Base-by-base conservation (phyloP, 1,140 invertebrate species). In the Bemisia tabaci region DNA sequence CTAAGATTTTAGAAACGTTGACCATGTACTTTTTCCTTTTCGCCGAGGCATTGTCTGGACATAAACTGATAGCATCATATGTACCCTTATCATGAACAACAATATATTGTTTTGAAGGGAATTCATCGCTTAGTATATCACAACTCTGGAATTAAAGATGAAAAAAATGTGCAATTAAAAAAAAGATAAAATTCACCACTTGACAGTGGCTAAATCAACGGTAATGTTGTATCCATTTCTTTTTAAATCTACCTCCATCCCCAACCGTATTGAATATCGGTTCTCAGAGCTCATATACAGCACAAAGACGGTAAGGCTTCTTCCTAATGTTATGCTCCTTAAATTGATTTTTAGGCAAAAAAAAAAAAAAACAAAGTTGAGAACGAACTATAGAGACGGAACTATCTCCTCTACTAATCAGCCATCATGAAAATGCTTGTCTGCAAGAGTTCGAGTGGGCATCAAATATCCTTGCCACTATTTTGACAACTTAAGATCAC, bases 1-100 rank as follows among this genome's bases (percentile, higher is more conserved):
- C 71, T 24, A 92, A 73, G 65, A 90, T 78, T 11, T 80, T 75
- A 1, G 74, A 65, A 0, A 94, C 79, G 73, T 86, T 89, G 21
- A 82, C 70, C 0, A 89, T 82, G 72, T 96, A 97, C 23, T 78
- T 83, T 39, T 76, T 60, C 65, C 89, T 78, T 68, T 86, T 85
- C 27, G 78, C 74, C 62, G 81, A 79, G 0, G 87, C 77, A 73
- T 88, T 79, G 0, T 87, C 82, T 0, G 89, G 87, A 74, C 84
- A 85, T 2, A 97, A 77, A 74, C 90, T 89, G 59, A 97, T 86
- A 0, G 94, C 92, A 80, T 96, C 93, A 76, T 94, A 97, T 0
- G 94, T 97, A 0, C 95, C 94, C 79, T 97, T 96, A 76, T 96
- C 93, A 63, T 94, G 82, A 0, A 85, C 78, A 17, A 92, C 72